Base-by-base conservation (phyloP, 2,113 vertebrate genomes). In the Petrocephalus zakoni region DNA sequence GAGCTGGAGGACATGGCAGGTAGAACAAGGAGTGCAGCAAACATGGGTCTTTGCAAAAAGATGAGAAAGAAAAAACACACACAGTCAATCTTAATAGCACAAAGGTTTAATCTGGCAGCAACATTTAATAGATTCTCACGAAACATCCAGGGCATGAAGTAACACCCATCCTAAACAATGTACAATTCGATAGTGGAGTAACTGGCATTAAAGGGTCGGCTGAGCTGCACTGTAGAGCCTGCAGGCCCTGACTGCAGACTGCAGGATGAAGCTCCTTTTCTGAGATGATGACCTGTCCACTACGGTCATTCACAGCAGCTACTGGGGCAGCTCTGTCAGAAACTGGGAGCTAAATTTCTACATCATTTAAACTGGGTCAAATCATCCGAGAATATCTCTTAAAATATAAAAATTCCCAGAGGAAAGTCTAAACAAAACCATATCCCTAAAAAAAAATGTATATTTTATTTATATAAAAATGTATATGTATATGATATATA, bases 101-200 rank as follows among this genome's bases (percentile, higher is more conserved):
- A 15, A 55, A 55, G 1, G 53, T 15, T 75, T 78, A 37, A 78
- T 42, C 72, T 7, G 52, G 72, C 72, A 42, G 29, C 29, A 78
- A 42, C 68, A 75, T 19, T 64, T 25, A 25, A 29, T 10, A 68
- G 25, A 10, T 15, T 29, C 10, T 68, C 61, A 42, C 21, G 37
- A 13, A 21, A 22, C 78, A 46, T 49, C 46, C 47, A 85, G 47
- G 13, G 25, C 17, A 52, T 88, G 92, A 92, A 92, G 92, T 91
- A 90, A 25, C 61, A 64, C 61, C 47, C 61, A 25, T 64, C 8
- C 11, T 29, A 15, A 29, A 29, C 10, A 68, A 68, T 4, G 0
- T 29, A 29, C 8, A 8, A 49, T 8, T 49, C 5, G 47, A 8
- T 49, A 10, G 25, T 29, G n/a, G 22, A 61, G 58, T 61, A n/a